A percentile compares a stretch with the other conserved stretches of the same genome.
Conservation (phyloP, 2,888 invertebrate species). For the Tipula confusa region DNA sequence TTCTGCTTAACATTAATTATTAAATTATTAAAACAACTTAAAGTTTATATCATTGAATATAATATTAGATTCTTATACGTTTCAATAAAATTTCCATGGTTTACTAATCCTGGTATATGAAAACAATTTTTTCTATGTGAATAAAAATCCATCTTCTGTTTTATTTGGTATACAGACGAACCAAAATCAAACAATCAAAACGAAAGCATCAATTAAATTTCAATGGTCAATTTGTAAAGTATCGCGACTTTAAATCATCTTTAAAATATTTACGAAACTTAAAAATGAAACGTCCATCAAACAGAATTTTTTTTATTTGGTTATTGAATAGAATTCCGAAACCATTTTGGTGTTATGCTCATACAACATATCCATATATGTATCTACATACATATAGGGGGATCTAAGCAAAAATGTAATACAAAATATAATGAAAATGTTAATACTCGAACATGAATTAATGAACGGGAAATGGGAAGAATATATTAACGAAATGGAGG, state of each 20-base stretch:
- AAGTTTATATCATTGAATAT: too few relatives aligned
- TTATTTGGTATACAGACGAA: too few relatives aligned
- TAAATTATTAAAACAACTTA: too few relatives aligned
- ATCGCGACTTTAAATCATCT: neutral
- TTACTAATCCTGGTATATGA: too few relatives aligned
- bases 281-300: neutral
- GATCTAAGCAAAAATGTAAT: neutral
- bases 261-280: neutral
- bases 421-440: neutral
- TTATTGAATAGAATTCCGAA: neutral
- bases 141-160: too few relatives aligned
- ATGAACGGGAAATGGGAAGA: neutral
- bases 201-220: neutral
- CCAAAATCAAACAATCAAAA: too few relatives aligned
- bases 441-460: too few relatives aligned
- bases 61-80: too few relatives aligned
- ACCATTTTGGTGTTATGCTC: neutral
- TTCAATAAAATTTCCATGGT: too few relatives aligned
- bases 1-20: too few relatives aligned
- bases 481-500: neutral
- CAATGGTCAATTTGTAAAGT: neutral
- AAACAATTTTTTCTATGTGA: too few relatives aligned
- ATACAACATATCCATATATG: too few relatives aligned
- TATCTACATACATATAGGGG: neutral
- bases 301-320: neutral